Conservation (phyloP, 1,140 invertebrate genomes). For the Pseudomyrmex gracilis region DNA sequence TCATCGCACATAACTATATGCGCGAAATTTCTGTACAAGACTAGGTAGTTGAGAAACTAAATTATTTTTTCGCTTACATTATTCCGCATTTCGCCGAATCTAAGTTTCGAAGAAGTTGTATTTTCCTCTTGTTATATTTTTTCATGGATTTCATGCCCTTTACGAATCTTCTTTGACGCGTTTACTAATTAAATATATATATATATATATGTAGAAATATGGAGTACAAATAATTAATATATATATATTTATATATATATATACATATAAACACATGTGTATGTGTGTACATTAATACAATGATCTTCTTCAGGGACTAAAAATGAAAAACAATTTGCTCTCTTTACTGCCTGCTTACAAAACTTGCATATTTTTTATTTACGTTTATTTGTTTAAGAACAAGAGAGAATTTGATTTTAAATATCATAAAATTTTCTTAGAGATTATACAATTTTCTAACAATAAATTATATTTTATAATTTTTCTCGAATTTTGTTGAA, state of each 20-base stretch:
- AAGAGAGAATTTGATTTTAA: too few relatives aligned
- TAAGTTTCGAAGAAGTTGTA: slow-evolving; percentile 38
- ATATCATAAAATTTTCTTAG: too few relatives aligned
- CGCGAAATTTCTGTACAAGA: slow-evolving; percentile 83
- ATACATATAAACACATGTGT: slow-evolving; percentile 84
- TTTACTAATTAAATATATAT: slow-evolving; percentile 78
- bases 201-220: slow-evolving; percentile 74
- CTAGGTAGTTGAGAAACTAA: slow-evolving; percentile 83
- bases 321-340: slow-evolving; percentile 17
- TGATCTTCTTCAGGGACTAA: slow-evolving; percentile 29
- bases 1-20: slow-evolving; percentile 78
- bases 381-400: neutral
- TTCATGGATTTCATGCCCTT: slow-evolving; percentile 31
- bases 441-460: neutral
- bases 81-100: slow-evolving; percentile 35
- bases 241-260: slow-evolving; percentile 82
- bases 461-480: slow-evolving; percentile 12
- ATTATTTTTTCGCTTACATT: slow-evolving; percentile 70
- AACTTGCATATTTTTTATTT: slow-evolving; percentile 4
- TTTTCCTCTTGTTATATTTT: slow-evolving; percentile 50
- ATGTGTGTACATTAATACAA: slow-evolving; percentile 77
- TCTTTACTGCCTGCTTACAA: neutral
- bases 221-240: slow-evolving; percentile 81
- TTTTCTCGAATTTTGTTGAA: too few relatives aligned
- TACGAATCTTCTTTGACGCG: slow-evolving; percentile 40